phyloP scores from a whole-genome alignment of 92 coral and sea anemone genomes.

The Zoanthus gigantus region DNA sequence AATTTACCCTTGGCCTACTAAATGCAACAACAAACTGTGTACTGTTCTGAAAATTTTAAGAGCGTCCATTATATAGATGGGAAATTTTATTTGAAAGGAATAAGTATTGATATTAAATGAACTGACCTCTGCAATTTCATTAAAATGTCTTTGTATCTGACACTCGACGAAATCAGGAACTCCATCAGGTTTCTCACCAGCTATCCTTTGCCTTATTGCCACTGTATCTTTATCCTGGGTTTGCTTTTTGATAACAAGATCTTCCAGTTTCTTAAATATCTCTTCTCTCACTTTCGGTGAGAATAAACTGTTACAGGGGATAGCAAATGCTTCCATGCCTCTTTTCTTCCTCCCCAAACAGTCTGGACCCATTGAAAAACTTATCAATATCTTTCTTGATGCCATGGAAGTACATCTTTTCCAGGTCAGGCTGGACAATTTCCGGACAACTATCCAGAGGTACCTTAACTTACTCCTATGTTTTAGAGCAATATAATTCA shows the following conservation, averaged over 20 bases:
- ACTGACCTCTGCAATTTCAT: constrained; percentile 7
- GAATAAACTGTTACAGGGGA: not conserved
- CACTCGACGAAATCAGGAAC: constrained; percentile 15
- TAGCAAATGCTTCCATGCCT: constrained; percentile 15
- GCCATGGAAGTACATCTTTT: constrained; percentile 28
- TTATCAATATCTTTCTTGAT: constrained; percentile 37
- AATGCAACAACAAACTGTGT: not conserved
- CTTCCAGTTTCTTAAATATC: not conserved
- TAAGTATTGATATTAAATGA: not conserved
- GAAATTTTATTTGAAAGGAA: not conserved
- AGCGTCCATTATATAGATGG: not conserved
- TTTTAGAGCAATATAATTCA: not conserved
- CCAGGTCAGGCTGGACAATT: constrained; percentile 40
- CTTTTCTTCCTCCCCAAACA: constrained; percentile 27
- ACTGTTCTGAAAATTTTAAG: not conserved
- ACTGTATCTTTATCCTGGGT: constrained; percentile 8
- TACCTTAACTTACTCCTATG: not conserved
- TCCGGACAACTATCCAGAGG: constrained; percentile 21
- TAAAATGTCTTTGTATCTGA: constrained; percentile 4
- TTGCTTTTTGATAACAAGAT: not conserved
- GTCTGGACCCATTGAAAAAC: constrained; percentile 32
- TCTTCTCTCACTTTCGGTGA: not conserved
- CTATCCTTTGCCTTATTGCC: not conserved
- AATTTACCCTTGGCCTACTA: not conserved
- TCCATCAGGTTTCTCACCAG: constrained; percentile 14